Evolutionary conservation across 2,797 vertebrate species (phyloP), one percentile per base, ranked within the genome.

Genomic region (Sebastes itinus): DNA sequence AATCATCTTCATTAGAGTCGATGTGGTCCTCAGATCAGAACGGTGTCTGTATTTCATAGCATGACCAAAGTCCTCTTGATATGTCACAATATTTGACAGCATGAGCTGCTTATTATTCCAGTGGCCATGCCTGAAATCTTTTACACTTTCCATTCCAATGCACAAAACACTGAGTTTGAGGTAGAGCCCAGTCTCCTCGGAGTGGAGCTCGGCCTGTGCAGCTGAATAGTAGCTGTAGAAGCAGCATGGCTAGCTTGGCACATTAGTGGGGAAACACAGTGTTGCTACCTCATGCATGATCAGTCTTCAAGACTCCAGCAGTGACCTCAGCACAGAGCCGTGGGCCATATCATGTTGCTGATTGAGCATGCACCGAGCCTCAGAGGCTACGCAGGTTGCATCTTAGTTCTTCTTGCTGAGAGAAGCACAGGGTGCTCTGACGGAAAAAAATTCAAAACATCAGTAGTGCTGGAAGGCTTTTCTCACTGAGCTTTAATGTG

Each of bases 241-340:
- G 79, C 83, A 72, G 80, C 89, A 58, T 28, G 74, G 75, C 76
- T 68, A 78, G 59, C 78, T 85, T 49, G 72, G 77, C 79, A 77
- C 81, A 78, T 84, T 88, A 80, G 74, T 64, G 70, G 80, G 65
- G 81, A 71, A 68, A 88, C 55, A 70, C 83, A 64, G 80, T 72
- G 89, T 87, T 89, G 85, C 88, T 85, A 64, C 87, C 82, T 89
- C 89, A 90, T 89, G 92, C 90, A 77, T 91, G 89, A 88, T 89
- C 80, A 69, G 77, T 86, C 85, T 89, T 68, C 65, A 67, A 77
- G 85, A 81, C 88, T 91, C 86, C 80, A 87, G 84, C 85, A 64
- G 91, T 93, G 92, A 93, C 92, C 92, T 90, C 90, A 85, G 70
- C 85, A 10, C 77, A 70, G 87, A 85, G 91, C 94, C 83, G 33